These are phyloP conservation scores for Aulostomus chinensis DNA, from an alignment of 2,797 vertebrate genomes.

Conservation along the genomic window DNA sequence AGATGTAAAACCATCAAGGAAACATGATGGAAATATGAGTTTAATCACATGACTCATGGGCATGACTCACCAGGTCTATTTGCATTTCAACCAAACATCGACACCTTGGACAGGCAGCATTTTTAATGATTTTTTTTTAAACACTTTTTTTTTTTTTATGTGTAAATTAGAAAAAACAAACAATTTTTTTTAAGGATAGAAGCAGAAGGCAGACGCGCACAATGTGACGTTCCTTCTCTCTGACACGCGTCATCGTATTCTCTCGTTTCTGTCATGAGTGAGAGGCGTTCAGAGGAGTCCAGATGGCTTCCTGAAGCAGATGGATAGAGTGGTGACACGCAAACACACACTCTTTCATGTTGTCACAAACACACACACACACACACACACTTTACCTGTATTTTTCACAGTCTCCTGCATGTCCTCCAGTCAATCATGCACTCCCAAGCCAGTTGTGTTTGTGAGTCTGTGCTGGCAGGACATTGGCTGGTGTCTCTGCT, in stretches of 20 bases:
- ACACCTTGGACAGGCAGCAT: too few relatives aligned
- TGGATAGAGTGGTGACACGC: conserved; percentile 15
- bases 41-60: too few relatives aligned
- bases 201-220: neutral
- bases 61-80: too few relatives aligned
- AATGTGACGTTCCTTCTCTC: neutral
- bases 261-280: neutral
- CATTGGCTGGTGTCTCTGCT: conserved; percentile 35
- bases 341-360: conserved; percentile 2
- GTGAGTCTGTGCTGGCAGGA: neutral
- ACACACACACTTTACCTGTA: neutral
- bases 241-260: neutral
- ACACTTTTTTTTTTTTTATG: too few relatives aligned
- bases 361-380: neutral
- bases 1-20: too few relatives aligned
- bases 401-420: neutral
- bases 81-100: too few relatives aligned
- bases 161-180: too few relatives aligned
- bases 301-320: conserved; percentile 41
- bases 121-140: too few relatives aligned
- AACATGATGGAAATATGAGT: too few relatives aligned
- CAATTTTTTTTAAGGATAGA: too few relatives aligned
- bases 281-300: conserved; percentile 4
- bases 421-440: conserved; percentile 17
- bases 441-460: neutral